Base-by-base conservation (phyloP, 2,888 invertebrate species). In the Spicauda simplicius region DNA sequence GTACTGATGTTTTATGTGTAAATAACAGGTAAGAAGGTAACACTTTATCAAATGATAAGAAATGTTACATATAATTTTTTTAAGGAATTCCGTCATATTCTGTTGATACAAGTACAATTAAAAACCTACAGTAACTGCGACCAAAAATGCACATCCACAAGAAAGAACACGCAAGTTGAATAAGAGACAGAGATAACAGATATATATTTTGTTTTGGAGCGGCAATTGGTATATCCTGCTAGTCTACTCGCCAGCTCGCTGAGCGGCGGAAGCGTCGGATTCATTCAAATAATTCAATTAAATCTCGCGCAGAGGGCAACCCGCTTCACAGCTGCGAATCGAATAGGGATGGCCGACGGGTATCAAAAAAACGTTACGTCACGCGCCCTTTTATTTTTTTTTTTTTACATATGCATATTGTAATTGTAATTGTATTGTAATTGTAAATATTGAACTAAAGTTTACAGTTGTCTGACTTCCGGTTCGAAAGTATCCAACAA, bases 251-350 rank as follows among this genome's bases (percentile, higher is more conserved):
- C 70, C 78, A 69, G 77, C 77, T 77, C 78, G 73, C 76, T 78
- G 76, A 78, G 78, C 85, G 83, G 80, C 91, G 92, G 92, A 91
- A 91, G 87, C 88, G 86, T 84, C 86, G 91, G 85, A 84, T 84
- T 90, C 90, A 88, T 87, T 91, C 89, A 82, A 88, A 91, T 92
- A 91, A 92, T 92, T 91, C 88, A 91, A 92, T 92, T 91, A 91
- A 88, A 87, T 86, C 85, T 81, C 82, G 81, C 78, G 81, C 80
- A 79, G 84, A 83, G 81, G 86, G 89, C 87, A 83, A 81, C 83
- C 79, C 82, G 83, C 80, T 86, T 84, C 84, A 85, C 86, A 85
- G 85, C 82, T 87, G 85, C 83, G 81, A 74, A 80, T 76, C 33
- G 37, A 80, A 78, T 84, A 88, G 85, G 76, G 88, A 84, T 85